These are phyloP conservation scores for Cinclus cinclus DNA, from an alignment of 2,113 vertebrate species.

Conservation along the genomic window DNA sequence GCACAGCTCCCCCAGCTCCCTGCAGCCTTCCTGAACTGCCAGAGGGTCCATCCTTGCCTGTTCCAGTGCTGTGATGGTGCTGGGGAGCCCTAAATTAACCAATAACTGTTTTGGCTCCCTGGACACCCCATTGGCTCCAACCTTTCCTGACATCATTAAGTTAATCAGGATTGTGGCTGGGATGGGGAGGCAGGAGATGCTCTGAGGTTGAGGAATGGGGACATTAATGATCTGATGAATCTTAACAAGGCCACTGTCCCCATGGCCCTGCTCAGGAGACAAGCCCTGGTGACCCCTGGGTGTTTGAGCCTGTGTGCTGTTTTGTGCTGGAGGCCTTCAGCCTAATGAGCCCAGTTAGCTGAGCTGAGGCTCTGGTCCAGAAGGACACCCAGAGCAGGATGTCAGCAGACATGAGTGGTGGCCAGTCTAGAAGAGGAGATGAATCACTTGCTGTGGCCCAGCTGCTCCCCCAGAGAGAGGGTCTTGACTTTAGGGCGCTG, in stretches of 20 bases:
- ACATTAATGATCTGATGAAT: neutral
- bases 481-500: neutral
- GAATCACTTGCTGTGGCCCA: neutral
- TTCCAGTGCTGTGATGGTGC: neutral
- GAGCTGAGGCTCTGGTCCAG: rapidly evolving
- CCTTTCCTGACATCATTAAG: neutral
- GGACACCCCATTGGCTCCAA: rapidly evolving
- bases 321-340: neutral
- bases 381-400: neutral
- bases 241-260: neutral
- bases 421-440: neutral
- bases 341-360: neutral
- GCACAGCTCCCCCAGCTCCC: neutral
- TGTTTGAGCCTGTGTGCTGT: rapidly evolving
- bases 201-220: neutral
- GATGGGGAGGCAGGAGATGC: neutral
- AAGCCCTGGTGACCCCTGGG: neutral
- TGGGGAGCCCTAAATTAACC: neutral
- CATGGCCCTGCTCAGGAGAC: rapidly evolving
- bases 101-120: neutral
- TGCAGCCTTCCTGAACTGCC: neutral
- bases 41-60: neutral
- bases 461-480: rapidly evolving
- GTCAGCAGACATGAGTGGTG: neutral
- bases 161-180: neutral